A percentile compares a stretch with the other conserved stretches of the same genome.
Conservation (phyloP, 2,113 vertebrate genomes). For the Tachysurus fulvidraco region DNA sequence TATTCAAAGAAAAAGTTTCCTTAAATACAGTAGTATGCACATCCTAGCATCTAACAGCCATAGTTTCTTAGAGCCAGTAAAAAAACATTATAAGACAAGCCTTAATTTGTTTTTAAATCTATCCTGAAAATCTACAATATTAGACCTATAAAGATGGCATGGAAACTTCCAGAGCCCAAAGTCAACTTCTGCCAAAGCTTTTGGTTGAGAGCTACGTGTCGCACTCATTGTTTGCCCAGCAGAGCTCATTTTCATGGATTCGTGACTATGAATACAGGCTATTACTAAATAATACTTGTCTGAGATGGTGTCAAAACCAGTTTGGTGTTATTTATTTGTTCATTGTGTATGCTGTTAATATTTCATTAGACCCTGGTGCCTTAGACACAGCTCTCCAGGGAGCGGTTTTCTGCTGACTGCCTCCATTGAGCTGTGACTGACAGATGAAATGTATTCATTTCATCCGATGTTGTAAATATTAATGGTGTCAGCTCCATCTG, state of each 20-base stretch:
- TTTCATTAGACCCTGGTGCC: slow-evolving; percentile 47
- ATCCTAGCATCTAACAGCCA: slow-evolving; percentile 5
- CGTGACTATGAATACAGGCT: slow-evolving; percentile 36
- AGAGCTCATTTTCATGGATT: slow-evolving; percentile 27
- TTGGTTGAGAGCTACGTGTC: slow-evolving; percentile 21
- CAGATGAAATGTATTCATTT: slow-evolving; percentile 56
- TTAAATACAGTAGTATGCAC: slow-evolving; percentile 20
- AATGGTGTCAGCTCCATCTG: slow-evolving; percentile 58
- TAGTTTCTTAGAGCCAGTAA: slow-evolving; percentile 10
- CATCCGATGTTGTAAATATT: slow-evolving; percentile 58
- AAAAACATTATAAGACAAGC: slow-evolving; percentile 2
- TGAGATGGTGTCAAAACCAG: slow-evolving; percentile 38
- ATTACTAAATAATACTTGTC: slow-evolving; percentile 35
- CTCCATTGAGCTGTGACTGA: slow-evolving; percentile 55
- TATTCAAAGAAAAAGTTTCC: too few relatives aligned
- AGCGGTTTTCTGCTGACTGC: slow-evolving; percentile 49
- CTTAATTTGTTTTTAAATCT: slow-evolving; percentile 16
- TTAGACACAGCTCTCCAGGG: slow-evolving; percentile 40
- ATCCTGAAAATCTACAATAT: slow-evolving; percentile 7
- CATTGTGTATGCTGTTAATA: slow-evolving; percentile 53
- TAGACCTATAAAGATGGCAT: slow-evolving; percentile 19
- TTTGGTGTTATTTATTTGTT: slow-evolving; percentile 52
- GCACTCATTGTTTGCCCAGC: slow-evolving; percentile 26
- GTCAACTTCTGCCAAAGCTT: slow-evolving; percentile 5
- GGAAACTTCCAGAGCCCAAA: slow-evolving; percentile 6